phyloP scores from a whole-genome alignment of 2,113 vertebrate genomes.

The Pipa parva region DNA sequence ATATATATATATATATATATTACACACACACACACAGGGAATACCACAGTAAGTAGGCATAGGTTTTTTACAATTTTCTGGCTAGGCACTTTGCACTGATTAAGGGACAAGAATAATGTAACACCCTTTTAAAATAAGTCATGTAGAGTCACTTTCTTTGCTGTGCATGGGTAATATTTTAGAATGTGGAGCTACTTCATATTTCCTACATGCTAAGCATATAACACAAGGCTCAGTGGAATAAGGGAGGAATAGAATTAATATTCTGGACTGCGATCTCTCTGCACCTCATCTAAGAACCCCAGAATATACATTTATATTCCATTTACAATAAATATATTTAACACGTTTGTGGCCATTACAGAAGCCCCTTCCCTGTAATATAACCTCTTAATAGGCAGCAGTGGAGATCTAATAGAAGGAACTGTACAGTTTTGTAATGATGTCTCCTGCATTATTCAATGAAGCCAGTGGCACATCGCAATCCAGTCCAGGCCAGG shows the following conservation, averaged over 20 bases:
- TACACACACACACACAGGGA: too few species aligned
- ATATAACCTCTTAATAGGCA: conserved; percentile 42
- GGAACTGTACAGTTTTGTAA: conserved; percentile 39
- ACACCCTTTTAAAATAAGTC: conserved; percentile 23
- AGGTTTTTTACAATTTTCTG: conserved; percentile 41
- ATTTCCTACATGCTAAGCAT: not conserved
- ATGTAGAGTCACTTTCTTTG: conserved; percentile 23
- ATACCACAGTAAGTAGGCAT: conserved; percentile 54
- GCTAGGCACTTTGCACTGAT: not conserved
- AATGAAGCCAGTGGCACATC: conserved; percentile 33
- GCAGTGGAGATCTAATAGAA: conserved; percentile 39
- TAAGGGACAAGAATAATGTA: not conserved
- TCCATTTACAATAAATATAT: conserved; percentile 43
- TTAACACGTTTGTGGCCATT: conserved; percentile 42
- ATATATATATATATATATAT: too few species aligned
- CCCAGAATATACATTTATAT: conserved; percentile 38
- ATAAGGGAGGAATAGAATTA: conserved; percentile 29
- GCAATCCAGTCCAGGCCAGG: conserved; percentile 19
- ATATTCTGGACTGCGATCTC: conserved; percentile 29
- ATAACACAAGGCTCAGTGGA: conserved; percentile 7
- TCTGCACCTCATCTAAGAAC: conserved; percentile 11
- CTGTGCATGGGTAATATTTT: not conserved
- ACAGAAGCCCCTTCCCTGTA: conserved; percentile 42
- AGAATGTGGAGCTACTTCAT: not conserved
- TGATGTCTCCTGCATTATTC: conserved; percentile 40